These are phyloP conservation scores for Clarias fuscus DNA, from an alignment of 2,797 vertebrate genomes.

Conservation along the genomic window DNA sequence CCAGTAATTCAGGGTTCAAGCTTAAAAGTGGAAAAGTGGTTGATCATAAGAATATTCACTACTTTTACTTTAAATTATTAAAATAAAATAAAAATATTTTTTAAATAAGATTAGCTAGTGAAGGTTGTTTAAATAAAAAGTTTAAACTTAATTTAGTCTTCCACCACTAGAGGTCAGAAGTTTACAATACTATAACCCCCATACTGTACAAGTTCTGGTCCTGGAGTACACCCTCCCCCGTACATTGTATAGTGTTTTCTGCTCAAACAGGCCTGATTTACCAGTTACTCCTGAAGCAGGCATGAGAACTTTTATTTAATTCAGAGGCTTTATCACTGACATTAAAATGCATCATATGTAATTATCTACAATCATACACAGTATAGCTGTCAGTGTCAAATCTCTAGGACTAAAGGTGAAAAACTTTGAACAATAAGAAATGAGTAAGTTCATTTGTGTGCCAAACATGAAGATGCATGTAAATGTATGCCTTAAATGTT, in stretches of 20 bases:
- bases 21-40: too few relatives aligned
- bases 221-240: background rate
- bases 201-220: background rate
- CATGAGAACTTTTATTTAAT: background rate
- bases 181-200: background rate
- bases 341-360: background rate
- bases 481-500: background rate
- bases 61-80: too few relatives aligned
- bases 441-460: background rate
- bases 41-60: too few relatives aligned
- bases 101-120: background rate
- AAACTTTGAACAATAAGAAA: background rate
- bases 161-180: slow-evolving; percentile 14
- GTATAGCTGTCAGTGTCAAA: background rate
- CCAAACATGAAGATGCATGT: background rate
- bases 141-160: background rate
- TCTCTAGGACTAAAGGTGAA: background rate
- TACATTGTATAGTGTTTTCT: background rate
- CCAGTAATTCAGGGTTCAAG: too few relatives aligned
- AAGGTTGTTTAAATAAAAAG: background rate
- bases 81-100: too few relatives aligned
- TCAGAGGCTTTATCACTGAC: background rate
- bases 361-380: background rate
- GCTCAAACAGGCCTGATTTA: background rate
- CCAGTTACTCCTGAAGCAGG: too few relatives aligned